Evolutionary conservation across 2,113 vertebrate genomes (phyloP), one percentile per base, ranked within the genome.

Genomic region (Mesitornis unicolor): DNA sequence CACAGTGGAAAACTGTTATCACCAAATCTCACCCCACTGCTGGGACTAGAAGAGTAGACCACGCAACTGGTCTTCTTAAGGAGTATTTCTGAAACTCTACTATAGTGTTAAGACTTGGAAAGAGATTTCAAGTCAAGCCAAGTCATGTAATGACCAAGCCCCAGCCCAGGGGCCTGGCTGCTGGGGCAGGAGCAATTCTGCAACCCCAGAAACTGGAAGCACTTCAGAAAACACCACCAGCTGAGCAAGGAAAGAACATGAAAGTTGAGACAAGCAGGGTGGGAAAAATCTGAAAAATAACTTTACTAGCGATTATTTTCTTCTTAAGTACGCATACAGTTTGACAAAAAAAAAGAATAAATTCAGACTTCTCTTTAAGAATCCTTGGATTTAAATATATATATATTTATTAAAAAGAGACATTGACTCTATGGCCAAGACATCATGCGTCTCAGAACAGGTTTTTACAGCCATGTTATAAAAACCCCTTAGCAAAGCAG

Each of bases 331-430:
- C 75, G 82, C 16, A 79, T 2, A 63, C 6, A 64, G 17, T 50
- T 94, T 79, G 45, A 74, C 24, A 28, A 26, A 31, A 40, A 54
- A 56, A 54, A n/a, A 24, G 8, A 20, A 20, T 57, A 95, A 96
- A 96, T 67, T 64, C 81, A 97, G 94, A 96, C 93, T 91, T 91
- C 75, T 95, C 70, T 83, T 95, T 91, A 95, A 71, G 93, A 96
- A 91, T 93, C 33, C 88, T 93, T 94, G 82, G 71, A 96, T 96
- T 97, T 96, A 97, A 97, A 96, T 96, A 96, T 95, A 96, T 94
- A 91, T 92, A 87, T 95, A 95, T 95, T 94, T 97, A 97, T 97
- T 95, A 96, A 94, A 95, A 97, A 96, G 86, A 95, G 89, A 94
- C 86, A 95, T 91, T 92, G 90, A 94, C 47, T 96, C 87, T 88